Conservation (phyloP, 2,797 vertebrate species). For the Hypotaenidia philippensis region DNA sequence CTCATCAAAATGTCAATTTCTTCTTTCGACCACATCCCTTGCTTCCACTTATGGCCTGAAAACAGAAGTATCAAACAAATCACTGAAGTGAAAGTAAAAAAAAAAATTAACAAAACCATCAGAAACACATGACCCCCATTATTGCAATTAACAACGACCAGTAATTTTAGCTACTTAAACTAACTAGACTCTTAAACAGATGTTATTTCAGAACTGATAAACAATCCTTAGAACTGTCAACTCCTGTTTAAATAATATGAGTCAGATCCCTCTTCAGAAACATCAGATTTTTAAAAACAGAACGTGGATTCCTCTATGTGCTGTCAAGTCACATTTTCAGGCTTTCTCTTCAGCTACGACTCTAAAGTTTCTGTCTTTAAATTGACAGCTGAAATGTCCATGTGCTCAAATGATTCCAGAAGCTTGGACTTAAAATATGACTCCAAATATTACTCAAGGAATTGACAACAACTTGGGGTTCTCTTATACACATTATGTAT, state of each 20-base stretch:
- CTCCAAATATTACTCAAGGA: neutral
- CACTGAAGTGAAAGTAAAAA: slow-evolving; percentile 20
- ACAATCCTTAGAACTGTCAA: neutral
- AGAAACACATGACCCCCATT: neutral
- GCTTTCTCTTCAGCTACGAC: neutral
- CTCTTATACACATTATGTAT: neutral
- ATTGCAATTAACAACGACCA: neutral
- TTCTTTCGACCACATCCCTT: slow-evolving; percentile 99
- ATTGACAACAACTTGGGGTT: neutral
- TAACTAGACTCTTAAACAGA: neutral
- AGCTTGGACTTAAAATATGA: neutral
- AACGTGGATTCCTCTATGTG: neutral
- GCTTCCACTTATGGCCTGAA: slow-evolving; percentile 98
- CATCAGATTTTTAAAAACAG: neutral
- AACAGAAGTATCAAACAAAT: slow-evolving; percentile 36
- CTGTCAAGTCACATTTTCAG: neutral
- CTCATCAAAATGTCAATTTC: slow-evolving; percentile 97
- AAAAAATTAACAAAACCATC: neutral
- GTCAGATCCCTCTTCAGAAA: neutral
- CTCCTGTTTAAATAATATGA: neutral
- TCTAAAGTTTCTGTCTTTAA: neutral
- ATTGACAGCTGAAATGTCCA: neutral
- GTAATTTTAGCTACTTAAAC: neutral
- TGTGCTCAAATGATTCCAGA: neutral
- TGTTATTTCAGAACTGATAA: slow-evolving; percentile 2